These are phyloP conservation scores for Bombus waltoni DNA, from an alignment of 1,140 invertebrate species.

Conservation along the genomic window DNA sequence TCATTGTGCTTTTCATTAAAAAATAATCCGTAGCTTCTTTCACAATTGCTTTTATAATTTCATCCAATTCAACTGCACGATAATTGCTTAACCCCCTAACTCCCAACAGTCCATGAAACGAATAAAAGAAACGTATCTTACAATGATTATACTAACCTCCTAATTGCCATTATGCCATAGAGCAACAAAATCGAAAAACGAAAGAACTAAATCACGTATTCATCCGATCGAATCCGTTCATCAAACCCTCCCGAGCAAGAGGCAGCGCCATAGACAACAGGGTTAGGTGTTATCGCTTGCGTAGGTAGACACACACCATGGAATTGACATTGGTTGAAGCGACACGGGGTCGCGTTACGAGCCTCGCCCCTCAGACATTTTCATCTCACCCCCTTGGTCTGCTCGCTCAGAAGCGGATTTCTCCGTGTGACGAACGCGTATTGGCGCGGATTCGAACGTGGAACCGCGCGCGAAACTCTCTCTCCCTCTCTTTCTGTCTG, in stretches of 20 bases:
- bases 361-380: conserved; percentile 39
- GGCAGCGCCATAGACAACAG: conserved; percentile 11
- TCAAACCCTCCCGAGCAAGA: neutral
- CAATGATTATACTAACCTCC: neutral
- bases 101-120: no score
- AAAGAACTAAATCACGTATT: neutral
- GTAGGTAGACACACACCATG: conserved; percentile 56
- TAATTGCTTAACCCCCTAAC: no score
- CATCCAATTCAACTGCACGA: no score
- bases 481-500: neutral
- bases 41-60: no score
- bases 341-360: conserved; percentile 73
- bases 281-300: conserved; percentile 48
- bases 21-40: no score
- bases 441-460: conserved; percentile 12
- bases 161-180: no score
- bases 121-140: neutral
- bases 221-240: neutral
- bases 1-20: no score
- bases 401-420: conserved; percentile 32
- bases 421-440: conserved; percentile 30
- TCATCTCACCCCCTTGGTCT: conserved; percentile 28
- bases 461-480: conserved; percentile 22
- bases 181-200: neutral
- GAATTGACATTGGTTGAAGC: conserved; percentile 75